These are phyloP conservation scores for Tachysurus fulvidraco DNA, from an alignment of 2,113 vertebrate genomes.

Conservation along the genomic window DNA sequence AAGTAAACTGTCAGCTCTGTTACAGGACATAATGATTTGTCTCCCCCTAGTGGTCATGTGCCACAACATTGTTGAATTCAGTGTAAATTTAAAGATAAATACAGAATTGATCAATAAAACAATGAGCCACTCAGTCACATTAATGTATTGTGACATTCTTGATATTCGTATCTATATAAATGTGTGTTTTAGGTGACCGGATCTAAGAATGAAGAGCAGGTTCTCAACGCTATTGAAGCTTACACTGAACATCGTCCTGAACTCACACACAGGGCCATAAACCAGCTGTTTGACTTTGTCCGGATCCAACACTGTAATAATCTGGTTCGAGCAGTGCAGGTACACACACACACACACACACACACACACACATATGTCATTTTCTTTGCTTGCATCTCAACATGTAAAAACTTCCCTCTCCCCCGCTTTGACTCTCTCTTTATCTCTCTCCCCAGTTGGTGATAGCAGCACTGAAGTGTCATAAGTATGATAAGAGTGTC, in stretches of 20 bases:
- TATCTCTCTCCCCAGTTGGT: conserved; percentile 77
- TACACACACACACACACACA: conserved; percentile 51
- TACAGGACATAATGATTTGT: neutral
- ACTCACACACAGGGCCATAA: conserved; percentile 92
- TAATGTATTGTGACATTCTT: neutral
- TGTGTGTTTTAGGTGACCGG: conserved; percentile 83
- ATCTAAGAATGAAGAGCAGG: conserved; percentile 93
- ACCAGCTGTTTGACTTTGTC: conserved; percentile 94
- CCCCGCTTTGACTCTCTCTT: neutral
- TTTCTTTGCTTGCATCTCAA: too few species aligned
- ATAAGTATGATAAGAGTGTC: conserved; percentile 95
- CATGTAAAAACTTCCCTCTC: too few species aligned
- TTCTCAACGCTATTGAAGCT: conserved; percentile 92
- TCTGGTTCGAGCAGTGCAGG: conserved; percentile 89
- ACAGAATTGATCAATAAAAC: neutral
- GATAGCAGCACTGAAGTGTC: conserved; percentile 91
- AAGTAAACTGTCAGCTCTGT: neutral
- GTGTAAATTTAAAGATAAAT: too few species aligned
- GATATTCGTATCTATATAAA: neutral
- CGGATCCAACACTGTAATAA: conserved; percentile 93
- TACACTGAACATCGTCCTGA: conserved; percentile 94
- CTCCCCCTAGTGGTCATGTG: neutral
- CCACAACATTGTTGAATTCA: neutral
- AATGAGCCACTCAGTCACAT: neutral
- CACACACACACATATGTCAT: neutral